phyloP scores from a whole-genome alignment of 2,797 vertebrate genomes.

The Spinibarbus caldwelli region DNA sequence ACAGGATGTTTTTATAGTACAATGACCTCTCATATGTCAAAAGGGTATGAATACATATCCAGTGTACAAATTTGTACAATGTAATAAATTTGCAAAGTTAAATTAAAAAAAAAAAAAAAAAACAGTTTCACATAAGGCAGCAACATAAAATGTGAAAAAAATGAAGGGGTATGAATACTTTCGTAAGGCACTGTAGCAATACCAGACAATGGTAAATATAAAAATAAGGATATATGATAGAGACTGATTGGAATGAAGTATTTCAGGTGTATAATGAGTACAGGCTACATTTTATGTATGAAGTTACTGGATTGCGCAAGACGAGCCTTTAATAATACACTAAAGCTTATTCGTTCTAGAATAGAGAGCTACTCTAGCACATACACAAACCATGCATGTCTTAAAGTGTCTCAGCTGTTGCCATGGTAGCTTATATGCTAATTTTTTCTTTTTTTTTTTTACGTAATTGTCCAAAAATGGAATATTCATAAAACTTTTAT shows the following conservation, averaged over 20 bases:
- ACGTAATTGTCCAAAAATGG: slow-evolving; percentile 7
- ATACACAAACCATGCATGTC: background rate
- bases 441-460: background rate
- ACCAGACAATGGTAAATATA: background rate
- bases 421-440: slow-evolving; percentile 20
- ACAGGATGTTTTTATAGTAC: too few species aligned
- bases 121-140: too few species aligned
- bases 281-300: background rate
- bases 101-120: too few species aligned
- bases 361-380: background rate
- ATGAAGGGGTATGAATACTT: background rate
- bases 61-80: too few species aligned
- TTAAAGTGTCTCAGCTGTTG: background rate
- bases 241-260: background rate
- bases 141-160: too few species aligned
- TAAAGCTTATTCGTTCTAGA: background rate
- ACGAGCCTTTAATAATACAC: background rate
- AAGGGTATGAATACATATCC: too few species aligned
- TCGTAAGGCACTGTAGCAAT: background rate
- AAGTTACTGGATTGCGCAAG: background rate
- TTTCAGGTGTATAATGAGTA: background rate
- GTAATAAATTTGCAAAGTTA: too few species aligned
- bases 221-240: background rate
- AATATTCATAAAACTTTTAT: slow-evolving; percentile 33
- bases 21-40: too few species aligned